These are phyloP conservation scores for Nemotelus nigrinus DNA, from an alignment of 2,888 invertebrate species.

Conservation along the genomic window DNA sequence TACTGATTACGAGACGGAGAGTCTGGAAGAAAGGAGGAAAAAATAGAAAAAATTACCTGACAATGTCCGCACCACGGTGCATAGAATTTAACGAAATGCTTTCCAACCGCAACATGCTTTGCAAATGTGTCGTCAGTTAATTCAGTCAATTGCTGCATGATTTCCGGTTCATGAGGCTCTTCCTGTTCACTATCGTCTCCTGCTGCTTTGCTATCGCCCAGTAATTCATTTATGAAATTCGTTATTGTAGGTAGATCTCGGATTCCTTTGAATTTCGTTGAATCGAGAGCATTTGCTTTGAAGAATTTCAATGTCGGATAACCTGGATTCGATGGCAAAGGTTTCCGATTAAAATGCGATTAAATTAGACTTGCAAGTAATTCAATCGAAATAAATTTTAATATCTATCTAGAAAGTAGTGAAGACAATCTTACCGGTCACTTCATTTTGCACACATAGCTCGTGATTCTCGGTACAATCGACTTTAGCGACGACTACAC, in stretches of 20 bases:
- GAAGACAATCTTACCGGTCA: conserved; percentile 64
- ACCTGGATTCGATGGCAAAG: conserved; percentile 64
- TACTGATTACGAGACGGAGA: too few relatives aligned
- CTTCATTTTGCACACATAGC: conserved; percentile 80
- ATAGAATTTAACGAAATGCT: conserved; percentile 91
- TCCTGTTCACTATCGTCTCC: conserved; percentile 51
- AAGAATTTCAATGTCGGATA: conserved; percentile 89
- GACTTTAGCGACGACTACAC: conserved; percentile 80
- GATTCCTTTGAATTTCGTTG: conserved; percentile 80
- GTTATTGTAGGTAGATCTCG: conserved; percentile 81
- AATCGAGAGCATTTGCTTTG: conserved; percentile 73
- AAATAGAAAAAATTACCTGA: conserved; percentile 68
- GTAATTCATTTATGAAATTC: conserved; percentile 79
- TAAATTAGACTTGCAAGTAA: too few relatives aligned
- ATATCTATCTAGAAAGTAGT: not conserved
- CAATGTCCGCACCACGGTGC: conserved; percentile 93
- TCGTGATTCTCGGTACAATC: conserved; percentile 83
- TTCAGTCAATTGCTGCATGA: conserved; percentile 67
- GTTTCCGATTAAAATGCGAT: conserved; percentile 62
- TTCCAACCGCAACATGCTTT: conserved; percentile 75
- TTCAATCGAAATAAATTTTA: not conserved
- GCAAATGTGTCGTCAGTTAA: conserved; percentile 81
- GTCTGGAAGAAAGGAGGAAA: too few relatives aligned
- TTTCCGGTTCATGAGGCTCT: conserved; percentile 41
- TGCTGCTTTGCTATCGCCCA: conserved; percentile 61